These are phyloP conservation scores for Nothocercus julius DNA, from an alignment of 2,113 vertebrate genomes.

Conservation along the genomic window DNA sequence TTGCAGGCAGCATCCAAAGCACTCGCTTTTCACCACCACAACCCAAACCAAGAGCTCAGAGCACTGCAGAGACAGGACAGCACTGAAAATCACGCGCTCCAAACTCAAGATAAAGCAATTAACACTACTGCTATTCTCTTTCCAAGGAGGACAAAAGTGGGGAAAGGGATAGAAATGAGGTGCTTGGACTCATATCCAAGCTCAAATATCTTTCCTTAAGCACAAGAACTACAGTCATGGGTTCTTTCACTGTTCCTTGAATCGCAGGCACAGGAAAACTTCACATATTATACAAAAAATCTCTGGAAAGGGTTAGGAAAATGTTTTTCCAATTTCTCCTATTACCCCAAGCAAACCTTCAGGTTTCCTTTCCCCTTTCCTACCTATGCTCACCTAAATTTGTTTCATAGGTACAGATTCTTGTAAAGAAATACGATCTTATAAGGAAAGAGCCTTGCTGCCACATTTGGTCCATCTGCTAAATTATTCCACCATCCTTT, in stretches of 20 bases:
- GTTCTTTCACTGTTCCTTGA: not conserved
- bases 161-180: not conserved
- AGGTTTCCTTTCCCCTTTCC: not conserved
- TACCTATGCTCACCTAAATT: not conserved
- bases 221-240: not conserved
- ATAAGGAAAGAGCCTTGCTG: not conserved
- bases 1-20: rapidly evolving
- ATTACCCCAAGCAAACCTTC: not conserved
- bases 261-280: not conserved
- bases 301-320: not conserved
- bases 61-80: not conserved
- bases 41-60: not conserved
- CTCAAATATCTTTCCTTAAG: not conserved
- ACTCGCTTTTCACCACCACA: not conserved
- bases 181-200: not conserved
- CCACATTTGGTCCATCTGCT: not conserved
- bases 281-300: not conserved
- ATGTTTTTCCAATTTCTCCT: not conserved
- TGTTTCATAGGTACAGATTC: not conserved
- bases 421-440: not conserved
- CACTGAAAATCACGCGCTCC: not conserved
- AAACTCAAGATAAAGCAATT: not conserved
- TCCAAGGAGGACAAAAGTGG: not conserved
- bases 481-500: not conserved
- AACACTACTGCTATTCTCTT: not conserved